Conservation (phyloP, 2,113 vertebrate genomes). For the Mustela nigripes region DNA sequence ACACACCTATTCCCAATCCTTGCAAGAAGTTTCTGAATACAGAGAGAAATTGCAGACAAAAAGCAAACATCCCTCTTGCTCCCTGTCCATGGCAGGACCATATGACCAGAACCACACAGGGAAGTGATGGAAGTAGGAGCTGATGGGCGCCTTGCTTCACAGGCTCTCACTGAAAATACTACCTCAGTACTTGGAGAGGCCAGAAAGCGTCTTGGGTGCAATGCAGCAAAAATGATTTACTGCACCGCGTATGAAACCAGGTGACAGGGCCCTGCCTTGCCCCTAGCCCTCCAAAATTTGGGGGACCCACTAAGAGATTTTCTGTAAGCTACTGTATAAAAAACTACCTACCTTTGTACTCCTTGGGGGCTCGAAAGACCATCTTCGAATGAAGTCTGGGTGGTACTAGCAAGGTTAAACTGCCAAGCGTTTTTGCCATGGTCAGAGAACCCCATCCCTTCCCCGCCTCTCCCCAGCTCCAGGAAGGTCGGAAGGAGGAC, state of each 20-base stretch:
- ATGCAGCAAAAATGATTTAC: neutral
- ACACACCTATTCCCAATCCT: slow-evolving; percentile 7
- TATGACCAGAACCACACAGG: neutral
- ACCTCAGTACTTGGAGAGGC: neutral
- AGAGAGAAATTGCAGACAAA: neutral
- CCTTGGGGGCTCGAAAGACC: neutral
- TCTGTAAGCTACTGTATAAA: neutral
- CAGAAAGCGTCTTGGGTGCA: neutral
- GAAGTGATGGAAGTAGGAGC: neutral
- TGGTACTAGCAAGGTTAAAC: neutral
- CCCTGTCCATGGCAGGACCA: neutral
- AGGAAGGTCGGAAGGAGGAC: neutral
- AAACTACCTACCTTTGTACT: neutral
- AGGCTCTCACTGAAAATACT: fast-evolving
- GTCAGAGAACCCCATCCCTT: neutral
- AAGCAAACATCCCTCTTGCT: neutral
- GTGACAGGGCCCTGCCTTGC: neutral
- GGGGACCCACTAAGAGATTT: neutral
- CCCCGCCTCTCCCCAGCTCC: neutral
- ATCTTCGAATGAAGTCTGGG: neutral
- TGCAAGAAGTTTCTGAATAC: neutral
- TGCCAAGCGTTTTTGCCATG: neutral
- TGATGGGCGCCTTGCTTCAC: neutral
- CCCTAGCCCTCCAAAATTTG: neutral
- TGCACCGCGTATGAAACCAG: neutral